A percentile compares a stretch with the other conserved stretches of the same genome.
These are phyloP conservation scores for Clarias platycephalus DNA, from an alignment of 2,797 vertebrate genomes.

Conservation along the genomic window DNA sequence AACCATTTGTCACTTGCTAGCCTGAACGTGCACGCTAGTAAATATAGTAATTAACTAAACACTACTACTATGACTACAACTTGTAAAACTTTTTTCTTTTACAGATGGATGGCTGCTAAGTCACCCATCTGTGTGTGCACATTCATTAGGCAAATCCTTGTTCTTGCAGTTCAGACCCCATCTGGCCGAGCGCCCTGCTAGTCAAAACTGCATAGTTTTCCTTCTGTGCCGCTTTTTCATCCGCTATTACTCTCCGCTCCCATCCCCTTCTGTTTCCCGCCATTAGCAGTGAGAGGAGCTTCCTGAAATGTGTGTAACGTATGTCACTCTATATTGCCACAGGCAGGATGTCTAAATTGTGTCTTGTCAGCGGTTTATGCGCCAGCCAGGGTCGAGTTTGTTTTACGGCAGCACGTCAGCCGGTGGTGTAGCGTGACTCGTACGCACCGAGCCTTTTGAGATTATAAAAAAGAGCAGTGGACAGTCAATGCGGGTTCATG, in stretches of 20 bases:
- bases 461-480: not conserved
- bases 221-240: slow-evolving; percentile 16
- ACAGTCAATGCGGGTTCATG: not conserved
- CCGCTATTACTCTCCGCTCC: slow-evolving; percentile 16
- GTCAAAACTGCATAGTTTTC: not conserved
- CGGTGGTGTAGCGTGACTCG: not conserved
- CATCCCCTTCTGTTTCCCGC: slow-evolving; percentile 28
- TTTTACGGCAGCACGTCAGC: not conserved
- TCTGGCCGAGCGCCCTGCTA: slow-evolving; percentile 18
- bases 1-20: no score
- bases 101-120: not conserved
- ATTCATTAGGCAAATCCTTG: slow-evolving; percentile 22
- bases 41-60: no score
- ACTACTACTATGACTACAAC: not conserved
- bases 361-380: slow-evolving; percentile 3
- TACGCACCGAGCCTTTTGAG: not conserved
- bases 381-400: not conserved
- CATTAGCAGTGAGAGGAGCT: slow-evolving; percentile 20
- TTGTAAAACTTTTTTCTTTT: not conserved
- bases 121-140: not conserved
- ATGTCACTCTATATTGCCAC: slow-evolving; percentile 31
- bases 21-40: no score
- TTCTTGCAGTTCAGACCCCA: slow-evolving; percentile 18
- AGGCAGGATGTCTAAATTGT: slow-evolving; percentile 2
- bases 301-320: slow-evolving; percentile 21